phyloP scores from a whole-genome alignment of 2,888 invertebrate genomes.

The Horisme vitalbata region DNA sequence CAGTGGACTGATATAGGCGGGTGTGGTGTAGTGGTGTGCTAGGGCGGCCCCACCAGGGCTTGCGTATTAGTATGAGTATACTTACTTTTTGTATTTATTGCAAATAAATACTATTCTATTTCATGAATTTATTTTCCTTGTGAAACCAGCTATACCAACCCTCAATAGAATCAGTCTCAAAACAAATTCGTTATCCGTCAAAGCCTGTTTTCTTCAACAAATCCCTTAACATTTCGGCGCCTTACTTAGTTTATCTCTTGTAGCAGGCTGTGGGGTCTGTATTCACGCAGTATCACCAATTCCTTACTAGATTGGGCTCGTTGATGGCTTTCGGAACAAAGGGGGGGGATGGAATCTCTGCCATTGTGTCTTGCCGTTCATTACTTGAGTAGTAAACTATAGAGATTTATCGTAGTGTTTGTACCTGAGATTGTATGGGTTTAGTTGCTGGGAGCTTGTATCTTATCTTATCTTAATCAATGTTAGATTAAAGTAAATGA shows the following conservation, averaged over 20 bases:
- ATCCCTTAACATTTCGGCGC: slow-evolving; percentile 44
- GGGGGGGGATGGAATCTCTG: slow-evolving; percentile 44
- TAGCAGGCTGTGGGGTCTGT: slow-evolving; percentile 54
- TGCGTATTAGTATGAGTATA: no score
- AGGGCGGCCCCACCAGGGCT: no score
- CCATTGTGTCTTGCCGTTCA: slow-evolving; percentile 17
- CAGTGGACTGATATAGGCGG: no score
- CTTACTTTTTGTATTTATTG: no score
- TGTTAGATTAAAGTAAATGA: no score
- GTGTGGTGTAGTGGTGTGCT: no score
- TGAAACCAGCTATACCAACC: not conserved
- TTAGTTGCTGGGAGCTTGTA: no score
- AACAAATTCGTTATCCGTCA: slow-evolving; percentile 13
- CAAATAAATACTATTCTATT: no score
- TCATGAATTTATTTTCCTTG: no score
- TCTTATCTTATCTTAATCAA: no score
- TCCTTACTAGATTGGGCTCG: slow-evolving; percentile 77
- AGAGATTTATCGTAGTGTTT: not conserved
- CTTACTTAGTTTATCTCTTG: slow-evolving; percentile 66
- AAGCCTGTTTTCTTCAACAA: slow-evolving; percentile 21
- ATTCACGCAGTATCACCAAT: slow-evolving; percentile 69
- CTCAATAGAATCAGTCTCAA: slow-evolving; percentile 2
- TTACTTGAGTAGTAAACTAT: slow-evolving; percentile 19
- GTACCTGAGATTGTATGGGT: no score
- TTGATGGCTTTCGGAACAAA: slow-evolving; percentile 77